These are phyloP conservation scores for Catocala nupta DNA, from an alignment of 2,888 invertebrate genomes.

Conservation along the genomic window DNA sequence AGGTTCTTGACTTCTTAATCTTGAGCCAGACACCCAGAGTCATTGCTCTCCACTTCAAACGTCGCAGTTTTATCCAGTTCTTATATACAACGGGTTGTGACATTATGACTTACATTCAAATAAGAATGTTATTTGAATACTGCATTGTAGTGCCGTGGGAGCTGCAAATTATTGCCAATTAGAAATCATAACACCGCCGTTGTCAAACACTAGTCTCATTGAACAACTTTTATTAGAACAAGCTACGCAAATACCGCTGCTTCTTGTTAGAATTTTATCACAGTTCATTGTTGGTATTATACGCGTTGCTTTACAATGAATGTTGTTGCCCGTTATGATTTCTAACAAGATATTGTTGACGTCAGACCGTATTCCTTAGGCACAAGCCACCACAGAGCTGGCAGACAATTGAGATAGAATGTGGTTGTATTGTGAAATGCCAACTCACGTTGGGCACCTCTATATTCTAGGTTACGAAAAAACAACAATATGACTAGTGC, in stretches of 20 bases:
- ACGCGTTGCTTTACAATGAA: not conserved
- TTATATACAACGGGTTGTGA: not conserved
- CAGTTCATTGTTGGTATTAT: constrained; percentile 26
- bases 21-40: no score
- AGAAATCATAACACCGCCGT: not conserved
- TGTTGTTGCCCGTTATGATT: constrained; percentile 26
- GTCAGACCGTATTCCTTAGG: not conserved
- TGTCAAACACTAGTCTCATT: constrained; percentile 2
- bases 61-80: not conserved
- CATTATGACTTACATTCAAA: constrained; percentile 11
- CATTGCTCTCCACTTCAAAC: not conserved
- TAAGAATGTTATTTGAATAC: not conserved
- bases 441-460: no score
- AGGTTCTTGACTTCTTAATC: no score
- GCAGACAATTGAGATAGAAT: constrained; percentile 49
- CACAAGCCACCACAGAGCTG: no score
- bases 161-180: not conserved
- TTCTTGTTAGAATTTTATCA: constrained; percentile 33
- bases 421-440: constrained; percentile 37
- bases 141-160: not conserved
- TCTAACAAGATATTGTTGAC: constrained; percentile 36
- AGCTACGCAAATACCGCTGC: not conserved
- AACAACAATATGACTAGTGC: no score
- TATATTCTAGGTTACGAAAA: no score
- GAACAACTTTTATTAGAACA: constrained; percentile 2